Percentiles rank a stretch among this genome's conserved stretches.
Conservation (phyloP, 2,113 vertebrate genomes). For the Elgaria multicarinata region DNA sequence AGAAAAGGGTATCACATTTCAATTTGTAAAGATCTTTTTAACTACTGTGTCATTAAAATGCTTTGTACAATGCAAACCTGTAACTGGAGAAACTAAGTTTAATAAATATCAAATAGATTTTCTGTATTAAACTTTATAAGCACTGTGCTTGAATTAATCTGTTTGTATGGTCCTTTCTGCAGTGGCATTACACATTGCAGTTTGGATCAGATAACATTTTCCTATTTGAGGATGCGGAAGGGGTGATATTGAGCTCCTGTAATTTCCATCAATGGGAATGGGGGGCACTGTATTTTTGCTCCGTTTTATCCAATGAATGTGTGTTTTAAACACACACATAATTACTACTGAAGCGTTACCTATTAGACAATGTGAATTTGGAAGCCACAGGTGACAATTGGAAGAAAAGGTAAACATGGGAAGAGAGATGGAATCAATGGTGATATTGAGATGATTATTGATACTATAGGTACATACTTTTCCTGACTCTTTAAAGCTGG, state of each 20-base stretch:
- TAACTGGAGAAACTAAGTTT: constrained; percentile 89
- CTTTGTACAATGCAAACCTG: constrained; percentile 91
- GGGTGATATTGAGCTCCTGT: not conserved
- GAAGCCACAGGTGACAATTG: not conserved
- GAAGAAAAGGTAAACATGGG: not conserved
- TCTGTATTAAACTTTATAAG: constrained; percentile 83
- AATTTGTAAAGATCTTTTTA: constrained; percentile 92
- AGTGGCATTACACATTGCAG: fast-evolving
- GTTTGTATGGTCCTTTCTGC: not conserved
- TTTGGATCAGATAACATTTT: not conserved
- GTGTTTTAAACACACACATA: not conserved
- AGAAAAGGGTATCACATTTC: constrained; percentile 91
- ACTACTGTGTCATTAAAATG: constrained; percentile 89
- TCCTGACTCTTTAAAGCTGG: constrained; percentile 17
- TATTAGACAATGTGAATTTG: not conserved
- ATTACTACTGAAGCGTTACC: not conserved
- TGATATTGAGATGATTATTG: not conserved
- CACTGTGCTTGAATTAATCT: constrained; percentile 43
- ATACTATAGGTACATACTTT: not conserved
- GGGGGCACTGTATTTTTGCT: fast-evolving
- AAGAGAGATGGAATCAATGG: not conserved
- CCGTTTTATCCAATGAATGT: not conserved
- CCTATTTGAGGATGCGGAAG: not conserved
- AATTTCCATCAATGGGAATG: not conserved
- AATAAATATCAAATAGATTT: constrained; percentile 92